Evolutionary conservation across 2,797 vertebrate species (phyloP).

Genomic region (Chiroxiphia lanceolata): DNA sequence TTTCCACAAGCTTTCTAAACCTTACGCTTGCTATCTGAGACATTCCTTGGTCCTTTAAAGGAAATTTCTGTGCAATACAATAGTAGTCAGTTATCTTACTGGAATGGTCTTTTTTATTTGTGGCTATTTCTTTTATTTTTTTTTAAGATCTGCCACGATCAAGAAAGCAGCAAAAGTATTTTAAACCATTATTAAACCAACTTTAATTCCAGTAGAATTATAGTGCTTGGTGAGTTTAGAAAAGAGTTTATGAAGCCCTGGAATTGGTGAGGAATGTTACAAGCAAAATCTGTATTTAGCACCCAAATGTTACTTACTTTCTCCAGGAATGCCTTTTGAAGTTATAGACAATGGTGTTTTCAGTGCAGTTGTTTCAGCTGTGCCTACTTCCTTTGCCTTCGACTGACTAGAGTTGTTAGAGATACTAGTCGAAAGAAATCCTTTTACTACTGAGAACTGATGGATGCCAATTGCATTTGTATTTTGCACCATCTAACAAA

Average conservation of each 20-base stretch:
- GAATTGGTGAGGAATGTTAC: neutral
- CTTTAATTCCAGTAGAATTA: neutral
- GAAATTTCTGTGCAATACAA: neutral
- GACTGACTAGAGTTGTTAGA: neutral
- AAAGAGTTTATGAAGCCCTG: neutral
- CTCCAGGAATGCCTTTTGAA: neutral
- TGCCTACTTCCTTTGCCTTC: neutral
- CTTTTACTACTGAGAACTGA: neutral
- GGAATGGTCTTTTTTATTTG: neutral
- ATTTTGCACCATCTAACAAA: neutral
- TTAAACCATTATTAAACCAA: neutral
- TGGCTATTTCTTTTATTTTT: neutral
- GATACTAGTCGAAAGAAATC: neutral
- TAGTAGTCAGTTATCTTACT: neutral
- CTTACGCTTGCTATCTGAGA: neutral
- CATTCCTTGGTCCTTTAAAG: neutral
- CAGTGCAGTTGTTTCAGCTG: neutral
- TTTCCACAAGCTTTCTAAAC: neutral
- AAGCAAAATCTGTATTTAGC: neutral
- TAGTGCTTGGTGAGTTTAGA: neutral
- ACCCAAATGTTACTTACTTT: neutral
- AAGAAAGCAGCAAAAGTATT: neutral
- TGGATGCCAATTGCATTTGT: neutral
- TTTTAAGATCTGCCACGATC: neutral
- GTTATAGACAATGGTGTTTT: neutral